Conservation (phyloP, 2,113 vertebrate species). For the Otis tarda region DNA sequence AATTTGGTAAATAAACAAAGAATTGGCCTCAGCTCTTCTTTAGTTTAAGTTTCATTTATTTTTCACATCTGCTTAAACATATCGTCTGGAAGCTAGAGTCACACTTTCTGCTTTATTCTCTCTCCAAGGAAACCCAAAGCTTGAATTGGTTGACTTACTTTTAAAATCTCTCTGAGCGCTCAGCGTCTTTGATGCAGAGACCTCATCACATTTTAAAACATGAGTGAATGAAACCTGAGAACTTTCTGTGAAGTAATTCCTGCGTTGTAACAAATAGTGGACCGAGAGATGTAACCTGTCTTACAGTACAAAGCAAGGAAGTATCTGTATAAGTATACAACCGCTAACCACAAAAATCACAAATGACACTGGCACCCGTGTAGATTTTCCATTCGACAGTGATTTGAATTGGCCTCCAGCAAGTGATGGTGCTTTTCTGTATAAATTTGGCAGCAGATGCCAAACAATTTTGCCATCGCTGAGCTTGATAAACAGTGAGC, state of each 20-base stretch:
- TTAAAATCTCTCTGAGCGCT: not conserved
- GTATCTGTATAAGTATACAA: not conserved
- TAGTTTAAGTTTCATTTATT: not conserved
- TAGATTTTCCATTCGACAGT: not conserved
- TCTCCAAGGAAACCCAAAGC: not conserved
- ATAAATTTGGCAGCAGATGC: not conserved
- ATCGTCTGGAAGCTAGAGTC: constrained; percentile 4
- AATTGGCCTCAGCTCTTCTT: not conserved
- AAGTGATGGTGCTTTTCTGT: not conserved
- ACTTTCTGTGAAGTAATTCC: not conserved
- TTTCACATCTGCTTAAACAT: constrained; percentile 42
- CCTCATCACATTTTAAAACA: not conserved
- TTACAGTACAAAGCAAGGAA: not conserved
- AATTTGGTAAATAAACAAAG: constrained; percentile 39
- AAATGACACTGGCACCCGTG: not conserved
- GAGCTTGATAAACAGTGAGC: not conserved
- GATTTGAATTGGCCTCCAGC: not conserved
- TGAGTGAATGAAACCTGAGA: not conserved
- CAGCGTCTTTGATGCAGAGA: not conserved
- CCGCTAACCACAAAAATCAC: not conserved
- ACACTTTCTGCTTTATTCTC: constrained; percentile 15
- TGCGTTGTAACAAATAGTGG: not conserved
- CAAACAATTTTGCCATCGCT: not conserved
- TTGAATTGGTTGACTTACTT: not conserved
- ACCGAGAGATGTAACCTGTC: not conserved